Conservation (phyloP, 2,113 vertebrate genomes). For the Alectura lathami region DNA sequence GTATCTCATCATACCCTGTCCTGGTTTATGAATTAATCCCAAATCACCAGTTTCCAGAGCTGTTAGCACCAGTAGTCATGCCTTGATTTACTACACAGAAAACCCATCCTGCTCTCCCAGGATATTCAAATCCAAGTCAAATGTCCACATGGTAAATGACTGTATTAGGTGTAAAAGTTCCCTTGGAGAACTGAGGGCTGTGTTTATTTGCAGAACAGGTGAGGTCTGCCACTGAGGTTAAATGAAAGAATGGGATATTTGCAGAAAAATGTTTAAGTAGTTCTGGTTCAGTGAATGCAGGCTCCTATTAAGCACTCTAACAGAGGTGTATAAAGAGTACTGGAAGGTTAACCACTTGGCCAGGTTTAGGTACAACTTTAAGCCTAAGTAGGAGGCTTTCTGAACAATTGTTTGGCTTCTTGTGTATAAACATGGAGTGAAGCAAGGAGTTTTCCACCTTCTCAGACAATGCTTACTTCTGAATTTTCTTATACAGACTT, state of each 20-base stretch:
- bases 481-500: neutral
- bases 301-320: slow-evolving; percentile 53
- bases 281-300: slow-evolving; percentile 50
- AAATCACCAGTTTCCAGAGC: neutral
- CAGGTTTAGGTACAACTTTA: slow-evolving; percentile 28
- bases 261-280: slow-evolving; percentile 47
- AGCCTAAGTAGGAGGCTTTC: neutral
- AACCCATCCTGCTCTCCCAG: neutral
- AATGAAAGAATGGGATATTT: neutral
- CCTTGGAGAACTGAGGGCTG: neutral
- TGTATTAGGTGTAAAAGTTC: neutral
- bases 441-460: slow-evolving; percentile 30
- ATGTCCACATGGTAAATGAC: neutral
- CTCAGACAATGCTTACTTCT: neutral
- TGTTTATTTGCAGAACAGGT: slow-evolving; percentile 28
- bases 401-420: slow-evolving; percentile 45
- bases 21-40: neutral
- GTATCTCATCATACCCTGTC: neutral
- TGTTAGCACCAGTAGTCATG: neutral
- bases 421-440: slow-evolving; percentile 46
- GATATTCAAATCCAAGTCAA: neutral
- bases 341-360: slow-evolving; percentile 62
- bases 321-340: slow-evolving; percentile 44
- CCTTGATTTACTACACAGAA: neutral
- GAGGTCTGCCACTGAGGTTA: neutral